A percentile compares a stretch with the other conserved stretches of the same genome.
These are phyloP conservation scores for Agelastica alni DNA, from an alignment of 2,888 invertebrate species.

Conservation along the genomic window DNA sequence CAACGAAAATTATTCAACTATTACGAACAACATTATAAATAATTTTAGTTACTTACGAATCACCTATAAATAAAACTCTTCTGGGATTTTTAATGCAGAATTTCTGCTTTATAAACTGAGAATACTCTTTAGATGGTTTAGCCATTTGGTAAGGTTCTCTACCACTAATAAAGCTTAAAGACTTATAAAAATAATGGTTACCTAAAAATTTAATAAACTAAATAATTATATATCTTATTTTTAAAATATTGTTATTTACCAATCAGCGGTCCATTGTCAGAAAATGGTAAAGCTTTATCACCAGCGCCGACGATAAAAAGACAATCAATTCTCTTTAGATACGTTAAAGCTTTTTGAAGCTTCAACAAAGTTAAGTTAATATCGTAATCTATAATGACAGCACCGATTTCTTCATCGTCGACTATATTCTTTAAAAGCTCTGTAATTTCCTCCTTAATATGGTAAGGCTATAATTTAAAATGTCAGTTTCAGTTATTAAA, in stretches of 20 bases:
- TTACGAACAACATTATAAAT: no score
- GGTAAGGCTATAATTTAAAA: constrained; percentile 23
- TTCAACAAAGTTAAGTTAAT: constrained; percentile 59
- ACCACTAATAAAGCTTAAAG: constrained; percentile 24
- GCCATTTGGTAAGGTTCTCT: constrained; percentile 55
- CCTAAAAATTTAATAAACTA: constrained; percentile 50
- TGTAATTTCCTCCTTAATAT: constrained; percentile 26
- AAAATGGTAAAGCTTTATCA: constrained; percentile 56
- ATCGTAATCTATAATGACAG: constrained; percentile 64
- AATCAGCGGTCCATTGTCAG: constrained; percentile 49
- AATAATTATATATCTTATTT: neutral
- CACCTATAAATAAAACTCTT: constrained; percentile 80
- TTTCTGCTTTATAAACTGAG: constrained; percentile 60
- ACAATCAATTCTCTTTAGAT: constrained; percentile 59
- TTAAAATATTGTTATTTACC: constrained; percentile 11
- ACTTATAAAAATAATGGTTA: constrained; percentile 36
- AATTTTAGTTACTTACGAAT: constrained; percentile 68
- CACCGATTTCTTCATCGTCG: constrained; percentile 60
- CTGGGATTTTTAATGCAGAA: constrained; percentile 66
- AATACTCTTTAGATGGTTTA: constrained; percentile 59
- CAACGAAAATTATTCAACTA: no score
- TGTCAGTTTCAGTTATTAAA: no score
- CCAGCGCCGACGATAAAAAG: constrained; percentile 60
- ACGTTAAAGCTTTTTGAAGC: constrained; percentile 58
- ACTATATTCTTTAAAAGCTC: constrained; percentile 33